Conservation (phyloP, 2,113 vertebrate species). For the Columba livia region DNA sequence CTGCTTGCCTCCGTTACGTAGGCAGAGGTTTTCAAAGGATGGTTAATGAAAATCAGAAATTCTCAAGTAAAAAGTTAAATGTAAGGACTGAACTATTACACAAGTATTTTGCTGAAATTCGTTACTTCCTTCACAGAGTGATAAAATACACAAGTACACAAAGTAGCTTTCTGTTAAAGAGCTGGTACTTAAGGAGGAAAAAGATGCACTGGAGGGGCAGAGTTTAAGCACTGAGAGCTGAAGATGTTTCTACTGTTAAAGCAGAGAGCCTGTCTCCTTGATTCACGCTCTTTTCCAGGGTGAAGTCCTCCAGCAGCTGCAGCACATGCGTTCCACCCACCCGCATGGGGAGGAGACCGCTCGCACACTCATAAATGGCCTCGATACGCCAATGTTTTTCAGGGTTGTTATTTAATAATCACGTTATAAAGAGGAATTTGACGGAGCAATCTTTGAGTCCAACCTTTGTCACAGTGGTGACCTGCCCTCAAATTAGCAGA, state of each 20-base stretch:
- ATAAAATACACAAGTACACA: not conserved
- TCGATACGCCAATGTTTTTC: not conserved
- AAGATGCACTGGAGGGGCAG: not conserved
- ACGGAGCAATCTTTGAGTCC: not conserved
- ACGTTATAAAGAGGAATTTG: not conserved
- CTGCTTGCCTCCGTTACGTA: not conserved
- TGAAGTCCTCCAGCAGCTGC: not conserved
- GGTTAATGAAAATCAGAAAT: not conserved
- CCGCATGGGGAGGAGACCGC: not conserved
- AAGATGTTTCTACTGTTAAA: not conserved
- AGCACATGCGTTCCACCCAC: not conserved
- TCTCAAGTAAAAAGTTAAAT: not conserved
- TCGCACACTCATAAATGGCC: not conserved
- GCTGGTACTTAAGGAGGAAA: not conserved
- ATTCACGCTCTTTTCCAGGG: not conserved
- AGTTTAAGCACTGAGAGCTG: not conserved
- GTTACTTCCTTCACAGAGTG: not conserved
- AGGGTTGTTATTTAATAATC: constrained; percentile 1
- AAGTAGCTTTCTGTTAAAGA: not conserved
- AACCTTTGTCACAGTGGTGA: constrained; percentile 3
- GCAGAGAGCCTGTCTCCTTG: not conserved
- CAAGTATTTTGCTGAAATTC: not conserved
- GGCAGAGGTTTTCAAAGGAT: not conserved
- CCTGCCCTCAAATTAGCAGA: constrained; percentile 39
- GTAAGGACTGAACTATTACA: not conserved